A percentile compares a stretch with the other conserved stretches of the same genome.
phyloP scores from a whole-genome alignment of 2,888 invertebrate genomes.

The Slavum lentiscoides region DNA sequence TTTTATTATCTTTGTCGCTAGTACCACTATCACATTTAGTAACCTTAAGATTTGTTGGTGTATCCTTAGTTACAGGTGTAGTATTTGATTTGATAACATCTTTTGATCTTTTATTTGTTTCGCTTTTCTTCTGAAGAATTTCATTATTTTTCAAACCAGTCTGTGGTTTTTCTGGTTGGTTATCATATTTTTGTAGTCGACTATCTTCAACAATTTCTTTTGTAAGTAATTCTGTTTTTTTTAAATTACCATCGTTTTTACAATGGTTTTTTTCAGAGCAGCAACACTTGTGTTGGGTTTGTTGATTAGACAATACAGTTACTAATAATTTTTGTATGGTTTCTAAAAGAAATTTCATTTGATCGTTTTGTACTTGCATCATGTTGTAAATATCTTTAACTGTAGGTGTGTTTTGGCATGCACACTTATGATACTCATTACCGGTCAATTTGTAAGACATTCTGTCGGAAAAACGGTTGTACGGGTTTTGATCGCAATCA shows the following conservation, averaged over 20 bases:
- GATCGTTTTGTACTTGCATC: constrained; percentile 49
- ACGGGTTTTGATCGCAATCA: constrained; percentile 35
- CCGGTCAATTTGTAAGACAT: constrained; percentile 4
- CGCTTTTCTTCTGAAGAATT: background rate
- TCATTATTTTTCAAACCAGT: constrained; percentile 8
- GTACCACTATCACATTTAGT: background rate
- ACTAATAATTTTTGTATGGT: constrained; percentile 44
- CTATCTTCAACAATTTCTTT: background rate
- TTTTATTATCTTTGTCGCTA: background rate
- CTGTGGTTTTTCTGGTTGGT: background rate
- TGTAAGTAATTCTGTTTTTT: constrained; percentile 3
- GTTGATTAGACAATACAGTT: constrained; percentile 41
- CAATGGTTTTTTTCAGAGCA: background rate
- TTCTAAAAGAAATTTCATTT: constrained; percentile 48
- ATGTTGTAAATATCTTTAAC: constrained; percentile 44
- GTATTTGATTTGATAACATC: background rate
- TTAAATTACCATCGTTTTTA: constrained; percentile 2
- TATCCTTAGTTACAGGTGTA: background rate
- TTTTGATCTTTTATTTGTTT: background rate
- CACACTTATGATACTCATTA: constrained; percentile 28
- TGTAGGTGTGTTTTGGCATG: constrained; percentile 26
- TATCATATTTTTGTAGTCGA: background rate
- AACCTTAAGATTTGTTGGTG: background rate
- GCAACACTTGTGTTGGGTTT: constrained; percentile 43
- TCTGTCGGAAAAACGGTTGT: constrained; percentile 20